Conservation (phyloP, 2,888 invertebrate genomes). For the Tiliacea citrago region DNA sequence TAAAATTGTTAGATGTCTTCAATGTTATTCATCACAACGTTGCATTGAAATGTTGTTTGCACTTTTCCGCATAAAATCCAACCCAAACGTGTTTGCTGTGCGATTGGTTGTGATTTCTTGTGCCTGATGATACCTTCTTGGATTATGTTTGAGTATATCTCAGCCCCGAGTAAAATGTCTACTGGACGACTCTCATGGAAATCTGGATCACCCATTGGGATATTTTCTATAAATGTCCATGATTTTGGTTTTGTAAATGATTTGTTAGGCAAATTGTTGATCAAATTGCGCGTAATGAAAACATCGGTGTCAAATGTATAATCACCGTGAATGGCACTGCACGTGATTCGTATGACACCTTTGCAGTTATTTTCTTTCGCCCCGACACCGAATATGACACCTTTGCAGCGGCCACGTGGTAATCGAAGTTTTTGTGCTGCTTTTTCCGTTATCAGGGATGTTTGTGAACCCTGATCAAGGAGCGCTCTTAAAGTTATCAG, state of each 20-base stretch:
- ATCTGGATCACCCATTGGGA: background rate
- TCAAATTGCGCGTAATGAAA: background rate
- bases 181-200: too few relatives aligned
- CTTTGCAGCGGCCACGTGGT: background rate
- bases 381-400: background rate
- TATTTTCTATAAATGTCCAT: background rate
- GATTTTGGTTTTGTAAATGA: background rate
- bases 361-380: slow-evolving; percentile 5
- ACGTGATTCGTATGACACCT: slow-evolving; percentile 7
- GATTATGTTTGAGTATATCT: too few relatives aligned
- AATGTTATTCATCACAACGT: slow-evolving; percentile 1
- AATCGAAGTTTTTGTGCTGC: background rate
- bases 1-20: slow-evolving; percentile 20
- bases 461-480: background rate
- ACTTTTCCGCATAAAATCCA: background rate
- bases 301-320: background rate
- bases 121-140: background rate
- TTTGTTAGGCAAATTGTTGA: background rate
- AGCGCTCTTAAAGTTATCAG: background rate
- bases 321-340: background rate
- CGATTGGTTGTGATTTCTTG: background rate
- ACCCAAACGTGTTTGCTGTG: background rate
- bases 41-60: background rate
- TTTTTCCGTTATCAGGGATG: background rate
- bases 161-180: too few relatives aligned